These are phyloP conservation scores for Notamacropus eugenii DNA, from an alignment of 2,797 vertebrate species.

Conservation along the genomic window DNA sequence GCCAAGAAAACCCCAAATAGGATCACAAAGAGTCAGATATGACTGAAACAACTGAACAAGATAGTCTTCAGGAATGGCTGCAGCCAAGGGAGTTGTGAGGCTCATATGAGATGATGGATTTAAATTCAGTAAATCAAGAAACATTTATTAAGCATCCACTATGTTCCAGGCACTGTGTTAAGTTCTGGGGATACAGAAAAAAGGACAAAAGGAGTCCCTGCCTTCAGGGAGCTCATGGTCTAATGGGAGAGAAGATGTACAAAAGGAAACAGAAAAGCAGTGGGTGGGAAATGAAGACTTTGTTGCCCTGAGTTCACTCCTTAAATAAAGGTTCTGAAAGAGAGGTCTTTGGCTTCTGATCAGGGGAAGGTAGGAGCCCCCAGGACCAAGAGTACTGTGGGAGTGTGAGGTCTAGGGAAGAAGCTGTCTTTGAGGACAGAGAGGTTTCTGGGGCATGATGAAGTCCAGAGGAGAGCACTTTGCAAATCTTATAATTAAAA, in stretches of 20 bases:
- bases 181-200: background rate
- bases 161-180: background rate
- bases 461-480: background rate
- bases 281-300: background rate
- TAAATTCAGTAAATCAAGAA: background rate
- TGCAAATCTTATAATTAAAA: background rate
- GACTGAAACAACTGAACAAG: background rate
- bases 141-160: background rate
- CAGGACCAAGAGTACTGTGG: background rate
- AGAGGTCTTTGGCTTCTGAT: background rate
- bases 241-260: background rate
- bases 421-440: background rate
- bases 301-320: background rate
- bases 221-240: background rate
- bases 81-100: background rate
- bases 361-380: background rate
- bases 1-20: background rate
- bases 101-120: background rate
- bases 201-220: background rate
- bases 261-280: background rate
- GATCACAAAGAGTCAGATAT: background rate
- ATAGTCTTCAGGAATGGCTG: background rate
- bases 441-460: background rate
- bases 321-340: background rate
- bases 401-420: background rate